Evolutionary conservation across 2,888 invertebrate genomes (phyloP).

Genomic region (Meta bourneti): DNA sequence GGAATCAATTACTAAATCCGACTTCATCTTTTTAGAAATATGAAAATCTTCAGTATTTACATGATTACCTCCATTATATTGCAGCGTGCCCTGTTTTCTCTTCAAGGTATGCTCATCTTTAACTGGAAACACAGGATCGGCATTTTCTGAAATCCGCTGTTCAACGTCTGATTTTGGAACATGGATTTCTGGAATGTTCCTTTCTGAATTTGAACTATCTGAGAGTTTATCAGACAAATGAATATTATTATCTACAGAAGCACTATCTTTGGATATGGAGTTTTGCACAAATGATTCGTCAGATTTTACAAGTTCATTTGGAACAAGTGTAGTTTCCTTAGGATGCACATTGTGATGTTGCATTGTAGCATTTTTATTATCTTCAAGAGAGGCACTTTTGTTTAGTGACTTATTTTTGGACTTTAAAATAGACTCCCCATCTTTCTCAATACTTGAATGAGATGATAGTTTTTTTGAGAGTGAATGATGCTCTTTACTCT

Average conservation of each 20-base stretch:
- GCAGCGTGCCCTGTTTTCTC: slow-evolving; percentile 5
- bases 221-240: background rate
- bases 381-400: slow-evolving; percentile 71
- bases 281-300: background rate
- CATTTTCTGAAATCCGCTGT: background rate
- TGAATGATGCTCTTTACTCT: slow-evolving; percentile 63
- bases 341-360: slow-evolving; percentile 1
- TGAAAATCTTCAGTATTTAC: slow-evolving; percentile 11
- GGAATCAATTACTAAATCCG: slow-evolving; percentile 23
- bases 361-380: slow-evolving; percentile 15
- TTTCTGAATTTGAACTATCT: background rate
- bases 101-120: background rate
- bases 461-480: slow-evolving; percentile 38
- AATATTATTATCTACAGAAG: background rate
- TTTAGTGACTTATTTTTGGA: slow-evolving; percentile 39
- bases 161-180: background rate
- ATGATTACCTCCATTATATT: slow-evolving; percentile 40
- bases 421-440: slow-evolving; percentile 29
- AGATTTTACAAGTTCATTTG: slow-evolving; percentile 1
- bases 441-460: slow-evolving; percentile 41
- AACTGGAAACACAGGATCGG: background rate
- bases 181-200: background rate
- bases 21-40: slow-evolving; percentile 12
- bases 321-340: slow-evolving; percentile 9
- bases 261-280: background rate